Conservation (phyloP, 2,888 invertebrate genomes). For the Chrysopilus asiliformis region DNA sequence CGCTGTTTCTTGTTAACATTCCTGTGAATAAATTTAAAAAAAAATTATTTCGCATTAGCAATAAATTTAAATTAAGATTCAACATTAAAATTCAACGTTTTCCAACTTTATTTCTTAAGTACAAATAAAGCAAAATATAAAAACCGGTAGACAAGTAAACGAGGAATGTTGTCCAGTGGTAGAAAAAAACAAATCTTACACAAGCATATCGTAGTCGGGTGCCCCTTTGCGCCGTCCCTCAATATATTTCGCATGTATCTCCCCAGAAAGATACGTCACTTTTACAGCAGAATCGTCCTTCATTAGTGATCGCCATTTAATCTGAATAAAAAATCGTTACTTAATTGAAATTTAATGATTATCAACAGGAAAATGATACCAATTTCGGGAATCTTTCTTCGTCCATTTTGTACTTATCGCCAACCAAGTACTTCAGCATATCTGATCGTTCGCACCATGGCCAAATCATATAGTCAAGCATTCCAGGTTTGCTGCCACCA, state of each 20-base stretch:
- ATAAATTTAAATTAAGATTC: too few relatives aligned
- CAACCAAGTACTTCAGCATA: slow-evolving; percentile 45
- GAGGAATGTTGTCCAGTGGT: too few relatives aligned
- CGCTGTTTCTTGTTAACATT: too few relatives aligned
- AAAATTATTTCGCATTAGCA: too few relatives aligned
- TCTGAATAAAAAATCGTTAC: slow-evolving; percentile 32
- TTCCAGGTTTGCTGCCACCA: slow-evolving; percentile 55
- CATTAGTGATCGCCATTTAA: slow-evolving; percentile 57
- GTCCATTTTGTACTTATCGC: slow-evolving; percentile 49
- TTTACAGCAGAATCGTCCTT: slow-evolving; percentile 55
- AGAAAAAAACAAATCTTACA: too few relatives aligned
- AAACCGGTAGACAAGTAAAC: too few relatives aligned
- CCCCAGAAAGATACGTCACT: slow-evolving; percentile 48
- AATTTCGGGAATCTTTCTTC: slow-evolving; percentile 48
- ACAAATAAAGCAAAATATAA: too few relatives aligned
- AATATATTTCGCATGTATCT: slow-evolving; percentile 58
- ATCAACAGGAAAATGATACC: too few relatives aligned
- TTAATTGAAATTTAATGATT: background rate
- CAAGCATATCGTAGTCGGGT: slow-evolving; percentile 54
- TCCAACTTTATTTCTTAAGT: too few relatives aligned
- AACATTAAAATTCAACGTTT: too few relatives aligned
- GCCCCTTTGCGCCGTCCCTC: slow-evolving; percentile 49
- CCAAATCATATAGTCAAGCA: slow-evolving; percentile 75
- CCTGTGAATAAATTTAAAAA: too few relatives aligned
- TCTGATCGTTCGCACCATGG: slow-evolving; percentile 58